Percentiles rank a stretch among this genome's conserved stretches.
These are phyloP conservation scores for Heloderma charlesbogerti DNA, from an alignment of 2,113 vertebrate species.

Conservation along the genomic window DNA sequence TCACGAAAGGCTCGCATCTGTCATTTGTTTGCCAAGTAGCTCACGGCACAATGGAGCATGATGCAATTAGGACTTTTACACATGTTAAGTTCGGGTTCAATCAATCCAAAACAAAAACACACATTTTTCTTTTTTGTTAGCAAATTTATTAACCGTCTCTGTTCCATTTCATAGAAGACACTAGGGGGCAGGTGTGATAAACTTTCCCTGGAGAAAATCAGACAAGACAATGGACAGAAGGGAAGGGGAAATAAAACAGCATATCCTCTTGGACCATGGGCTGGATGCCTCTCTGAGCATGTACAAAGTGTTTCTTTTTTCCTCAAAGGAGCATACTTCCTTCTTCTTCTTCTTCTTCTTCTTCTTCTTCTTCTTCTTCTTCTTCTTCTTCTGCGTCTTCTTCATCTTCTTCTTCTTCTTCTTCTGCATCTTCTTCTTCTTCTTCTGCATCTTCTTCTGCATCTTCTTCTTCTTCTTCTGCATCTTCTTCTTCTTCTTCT, in stretches of 20 bases:
- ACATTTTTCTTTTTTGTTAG: background rate
- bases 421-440: too few relatives aligned
- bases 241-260: too few relatives aligned
- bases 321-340: too few relatives aligned
- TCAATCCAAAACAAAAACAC: background rate
- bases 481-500: too few relatives aligned
- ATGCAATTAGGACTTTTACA: slow-evolving; percentile 63
- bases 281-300: background rate
- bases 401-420: too few relatives aligned
- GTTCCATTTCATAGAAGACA: background rate
- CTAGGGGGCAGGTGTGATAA: background rate
- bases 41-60: slow-evolving; percentile 65
- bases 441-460: too few relatives aligned
- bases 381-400: too few relatives aligned
- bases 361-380: too few relatives aligned
- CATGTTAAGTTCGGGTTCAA: slow-evolving; percentile 58
- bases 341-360: too few relatives aligned
- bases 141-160: background rate
- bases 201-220: background rate
- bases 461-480: too few relatives aligned
- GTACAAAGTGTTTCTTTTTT: background rate
- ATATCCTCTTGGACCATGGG: background rate
- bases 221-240: background rate
- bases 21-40: slow-evolving; percentile 55
- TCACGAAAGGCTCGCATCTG: slow-evolving; percentile 66